Base-by-base conservation (phyloP, 1,140 invertebrate species). In the Centruroides sculpturatus region DNA sequence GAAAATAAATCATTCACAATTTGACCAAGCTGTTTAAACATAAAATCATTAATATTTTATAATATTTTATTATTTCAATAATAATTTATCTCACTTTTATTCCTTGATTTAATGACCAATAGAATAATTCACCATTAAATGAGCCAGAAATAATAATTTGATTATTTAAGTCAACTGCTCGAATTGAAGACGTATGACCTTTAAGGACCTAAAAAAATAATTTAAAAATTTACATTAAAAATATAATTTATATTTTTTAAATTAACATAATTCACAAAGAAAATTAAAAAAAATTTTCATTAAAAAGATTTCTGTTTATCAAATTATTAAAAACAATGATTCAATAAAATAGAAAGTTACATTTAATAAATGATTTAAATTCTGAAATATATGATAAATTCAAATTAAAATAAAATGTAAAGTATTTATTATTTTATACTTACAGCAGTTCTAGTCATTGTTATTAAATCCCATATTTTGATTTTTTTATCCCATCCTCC, bases 391-490 rank as follows among this genome's bases (percentile, higher is more conserved):
- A 47, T 41, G 55, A 41, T 48, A 8, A 49, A 55, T 23, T 9
- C 7, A 46, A 7, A 46, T 58, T 46, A 9, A 12, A 48, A 47
- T 23, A 55, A n/a, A 13, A 56, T 48, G n/a, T 55, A 11, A n/a
- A 34, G n/a, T 41, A 60, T 35, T 10, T 6, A 53, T 47, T 23
- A 50, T 11, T 9, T 56, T n/a, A n/a, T 51, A 50, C 64, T 64
- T 53, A 69, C 65, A 51, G 63, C 54, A 55, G 57, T 61, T 59
- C 60, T 60, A 55, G 62, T 68, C 54, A 69, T 67, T 54, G 71
- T 66, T 56, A 72, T 69, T 13, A 75, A 67, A 66, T 76, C 72
- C 69, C 69, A 76, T 49, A 75, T 71, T 61, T 70, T 68, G 12
- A 75, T 60, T 10, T 66, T 68, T 36, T 71, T 60, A 61, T 75